Evolutionary conservation across 64 coral and sea anemone genomes (phyloP).

Genomic region (Catalaphyllia jardinei): DNA sequence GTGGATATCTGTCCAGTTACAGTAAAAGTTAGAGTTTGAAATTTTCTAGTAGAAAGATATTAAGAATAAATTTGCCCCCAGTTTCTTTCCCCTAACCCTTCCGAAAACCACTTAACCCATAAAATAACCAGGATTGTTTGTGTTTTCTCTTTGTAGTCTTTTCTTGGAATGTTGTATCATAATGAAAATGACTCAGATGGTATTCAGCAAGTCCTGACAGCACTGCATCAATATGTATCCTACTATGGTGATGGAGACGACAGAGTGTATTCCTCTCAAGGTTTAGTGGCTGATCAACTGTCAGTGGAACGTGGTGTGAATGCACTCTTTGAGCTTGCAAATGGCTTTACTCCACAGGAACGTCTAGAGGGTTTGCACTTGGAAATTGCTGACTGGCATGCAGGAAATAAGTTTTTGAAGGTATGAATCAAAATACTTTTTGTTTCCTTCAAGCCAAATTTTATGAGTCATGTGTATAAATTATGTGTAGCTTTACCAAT

Average conservation of each 20-base stretch:
- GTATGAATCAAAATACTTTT: not conserved
- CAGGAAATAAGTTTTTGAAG: constrained; percentile 39
- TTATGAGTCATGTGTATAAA: no score
- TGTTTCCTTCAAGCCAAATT: no score
- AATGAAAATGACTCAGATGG: constrained; percentile 52
- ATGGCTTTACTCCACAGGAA: constrained; percentile 51
- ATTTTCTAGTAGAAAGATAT: no score
- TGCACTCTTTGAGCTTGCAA: constrained; percentile 30
- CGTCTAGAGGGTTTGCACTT: constrained; percentile 33
- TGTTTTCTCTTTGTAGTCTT: constrained; percentile 27
- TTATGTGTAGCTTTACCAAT: no score
- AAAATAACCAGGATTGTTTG: not conserved
- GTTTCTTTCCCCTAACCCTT: no score
- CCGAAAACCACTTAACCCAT: no score
- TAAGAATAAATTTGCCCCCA: no score
- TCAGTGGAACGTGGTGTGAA: constrained; percentile 52
- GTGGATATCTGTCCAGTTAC: no score
- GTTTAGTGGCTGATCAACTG: constrained; percentile 51
- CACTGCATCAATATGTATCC: constrained; percentile 40
- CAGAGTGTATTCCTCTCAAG: constrained; percentile 49
- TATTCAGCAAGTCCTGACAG: constrained; percentile 50
- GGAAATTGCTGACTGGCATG: constrained; percentile 51
- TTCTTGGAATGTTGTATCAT: constrained; percentile 52
- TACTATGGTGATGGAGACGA: constrained; percentile 30
- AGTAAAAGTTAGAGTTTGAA: no score